These are phyloP conservation scores for Anguilla obscura DNA, from an alignment of 2,797 vertebrate genomes.

Conservation along the genomic window DNA sequence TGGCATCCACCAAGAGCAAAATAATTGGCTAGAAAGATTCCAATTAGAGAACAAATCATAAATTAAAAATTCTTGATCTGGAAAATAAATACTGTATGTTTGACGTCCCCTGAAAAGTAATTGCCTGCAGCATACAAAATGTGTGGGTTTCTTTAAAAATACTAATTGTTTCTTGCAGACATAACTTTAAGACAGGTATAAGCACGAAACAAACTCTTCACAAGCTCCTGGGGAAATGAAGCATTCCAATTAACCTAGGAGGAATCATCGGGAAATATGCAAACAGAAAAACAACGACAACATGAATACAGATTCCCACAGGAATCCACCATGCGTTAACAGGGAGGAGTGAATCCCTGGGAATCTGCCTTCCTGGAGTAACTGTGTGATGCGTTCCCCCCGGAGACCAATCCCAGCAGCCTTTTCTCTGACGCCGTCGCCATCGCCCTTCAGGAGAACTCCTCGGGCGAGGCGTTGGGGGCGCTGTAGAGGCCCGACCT, in stretches of 20 bases:
- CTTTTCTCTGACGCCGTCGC: background rate
- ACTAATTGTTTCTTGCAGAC: background rate
- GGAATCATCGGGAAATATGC: background rate
- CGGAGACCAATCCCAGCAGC: background rate
- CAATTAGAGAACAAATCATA: background rate
- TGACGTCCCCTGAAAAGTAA: background rate
- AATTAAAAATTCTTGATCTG: background rate
- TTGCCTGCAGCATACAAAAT: background rate
- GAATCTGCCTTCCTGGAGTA: background rate
- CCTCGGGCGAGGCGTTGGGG: conserved; percentile 57
- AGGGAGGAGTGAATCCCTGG: background rate
- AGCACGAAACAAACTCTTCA: background rate
- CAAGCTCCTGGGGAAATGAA: background rate
- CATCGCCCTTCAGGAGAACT: conserved; percentile 62
- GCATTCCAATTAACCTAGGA: background rate
- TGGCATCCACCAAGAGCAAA: background rate
- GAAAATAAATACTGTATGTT: background rate
- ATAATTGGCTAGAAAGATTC: background rate
- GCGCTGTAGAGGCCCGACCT: conserved; percentile 44
- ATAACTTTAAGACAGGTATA: background rate
- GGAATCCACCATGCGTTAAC: background rate
- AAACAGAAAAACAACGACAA: background rate
- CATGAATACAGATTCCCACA: background rate
- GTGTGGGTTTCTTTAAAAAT: background rate
- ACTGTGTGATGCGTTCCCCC: background rate